Evolutionary conservation across 2,797 vertebrate genomes (phyloP).

Genomic region (Vireo griseus): DNA sequence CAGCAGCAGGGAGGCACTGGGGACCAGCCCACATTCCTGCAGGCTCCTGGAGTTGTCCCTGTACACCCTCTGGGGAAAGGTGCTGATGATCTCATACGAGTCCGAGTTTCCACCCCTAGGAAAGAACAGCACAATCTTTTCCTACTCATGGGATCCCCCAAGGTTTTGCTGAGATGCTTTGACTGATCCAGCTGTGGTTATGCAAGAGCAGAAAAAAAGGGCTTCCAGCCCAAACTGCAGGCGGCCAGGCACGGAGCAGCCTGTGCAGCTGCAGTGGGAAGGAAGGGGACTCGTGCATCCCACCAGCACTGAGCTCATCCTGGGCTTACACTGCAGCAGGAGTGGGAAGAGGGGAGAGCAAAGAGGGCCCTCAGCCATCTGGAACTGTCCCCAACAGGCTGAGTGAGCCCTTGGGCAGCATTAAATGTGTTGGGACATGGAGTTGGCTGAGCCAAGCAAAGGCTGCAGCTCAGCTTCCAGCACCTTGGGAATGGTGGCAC

Average conservation of each 20-base stretch:
- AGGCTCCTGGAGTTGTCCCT: conserved; percentile 75
- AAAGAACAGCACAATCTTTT: conserved; percentile 20
- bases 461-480: background rate
- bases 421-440: accelerated
- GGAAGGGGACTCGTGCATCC: background rate
- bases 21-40: conserved; percentile 76
- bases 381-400: background rate
- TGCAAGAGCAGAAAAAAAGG: background rate
- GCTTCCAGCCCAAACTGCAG: background rate
- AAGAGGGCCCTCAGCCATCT: background rate
- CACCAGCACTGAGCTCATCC: background rate
- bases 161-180: background rate
- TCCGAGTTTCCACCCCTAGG: conserved; percentile 65
- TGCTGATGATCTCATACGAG: conserved; percentile 86
- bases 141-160: background rate
- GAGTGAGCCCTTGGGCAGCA: background rate
- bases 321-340: background rate
- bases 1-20: conserved; percentile 79
- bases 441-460: background rate
- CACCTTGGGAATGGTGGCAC: background rate
- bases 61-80: conserved; percentile 78
- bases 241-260: background rate
- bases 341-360: background rate
- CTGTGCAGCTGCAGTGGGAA: background rate
- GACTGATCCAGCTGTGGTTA: background rate